Percentiles rank a stretch among this genome's conserved stretches.
These are phyloP conservation scores for Falco concolor DNA, from an alignment of 2,797 vertebrate genomes.

Conservation along the genomic window DNA sequence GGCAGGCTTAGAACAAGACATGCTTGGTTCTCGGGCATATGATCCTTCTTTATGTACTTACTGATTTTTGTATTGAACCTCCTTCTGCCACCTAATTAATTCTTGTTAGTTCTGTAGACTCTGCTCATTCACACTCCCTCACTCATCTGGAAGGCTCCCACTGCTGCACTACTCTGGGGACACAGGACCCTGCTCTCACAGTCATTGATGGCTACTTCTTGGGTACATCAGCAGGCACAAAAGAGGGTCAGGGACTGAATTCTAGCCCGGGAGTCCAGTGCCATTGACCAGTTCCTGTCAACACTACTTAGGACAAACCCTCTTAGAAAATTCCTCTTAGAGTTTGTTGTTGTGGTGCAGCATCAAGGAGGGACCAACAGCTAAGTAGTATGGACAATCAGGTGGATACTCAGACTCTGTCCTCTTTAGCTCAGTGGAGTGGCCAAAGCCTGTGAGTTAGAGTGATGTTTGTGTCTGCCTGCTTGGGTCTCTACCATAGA, in stretches of 20 bases:
- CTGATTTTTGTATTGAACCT: background rate
- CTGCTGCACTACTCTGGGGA: background rate
- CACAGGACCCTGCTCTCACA: background rate
- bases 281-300: background rate
- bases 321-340: background rate
- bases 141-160: background rate
- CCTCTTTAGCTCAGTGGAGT: background rate
- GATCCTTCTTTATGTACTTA: background rate
- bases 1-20: background rate
- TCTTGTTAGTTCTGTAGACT: background rate
- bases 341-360: background rate
- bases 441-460: background rate
- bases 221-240: background rate
- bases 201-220: background rate
- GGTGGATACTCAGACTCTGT: background rate
- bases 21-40: fast-evolving
- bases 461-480: background rate
- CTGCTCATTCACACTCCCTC: background rate
- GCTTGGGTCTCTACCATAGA: background rate
- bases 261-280: background rate
- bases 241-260: background rate
- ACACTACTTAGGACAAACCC: background rate
- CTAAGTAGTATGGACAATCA: background rate
- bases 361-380: background rate
- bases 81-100: constrained; percentile 17